These are phyloP conservation scores for Chloroceryle amazona DNA, from an alignment of 2,797 vertebrate genomes.

Conservation along the genomic window DNA sequence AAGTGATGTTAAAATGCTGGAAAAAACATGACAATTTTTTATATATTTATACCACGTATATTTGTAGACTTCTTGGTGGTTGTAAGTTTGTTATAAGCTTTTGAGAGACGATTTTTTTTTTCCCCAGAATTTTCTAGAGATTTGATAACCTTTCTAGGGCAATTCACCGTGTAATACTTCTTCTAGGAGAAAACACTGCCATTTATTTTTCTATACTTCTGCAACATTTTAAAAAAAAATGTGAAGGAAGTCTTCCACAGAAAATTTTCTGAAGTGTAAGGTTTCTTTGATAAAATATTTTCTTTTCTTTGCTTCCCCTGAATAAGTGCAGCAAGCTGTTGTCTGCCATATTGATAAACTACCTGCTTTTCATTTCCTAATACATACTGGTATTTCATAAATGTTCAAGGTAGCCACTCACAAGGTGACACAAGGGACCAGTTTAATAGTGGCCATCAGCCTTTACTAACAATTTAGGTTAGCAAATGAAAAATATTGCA, in stretches of 20 bases:
- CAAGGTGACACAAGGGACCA: neutral
- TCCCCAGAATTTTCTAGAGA: neutral
- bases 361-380: neutral
- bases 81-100: neutral
- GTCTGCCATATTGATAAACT: neutral
- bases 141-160: neutral
- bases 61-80: neutral
- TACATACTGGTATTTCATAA: neutral
- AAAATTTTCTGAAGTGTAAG: neutral
- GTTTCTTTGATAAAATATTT: neutral
- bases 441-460: neutral
- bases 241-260: neutral
- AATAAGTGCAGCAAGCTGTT: neutral
- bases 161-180: neutral
- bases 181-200: neutral
- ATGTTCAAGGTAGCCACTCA: neutral
- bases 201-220: neutral
- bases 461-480: neutral
- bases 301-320: neutral
- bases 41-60: neutral
- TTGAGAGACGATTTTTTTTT: neutral
- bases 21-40: neutral
- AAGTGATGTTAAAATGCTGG: neutral
- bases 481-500: neutral
- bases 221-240: neutral